phyloP scores from a whole-genome alignment of 2,797 vertebrate species.

The Todus mexicanus region DNA sequence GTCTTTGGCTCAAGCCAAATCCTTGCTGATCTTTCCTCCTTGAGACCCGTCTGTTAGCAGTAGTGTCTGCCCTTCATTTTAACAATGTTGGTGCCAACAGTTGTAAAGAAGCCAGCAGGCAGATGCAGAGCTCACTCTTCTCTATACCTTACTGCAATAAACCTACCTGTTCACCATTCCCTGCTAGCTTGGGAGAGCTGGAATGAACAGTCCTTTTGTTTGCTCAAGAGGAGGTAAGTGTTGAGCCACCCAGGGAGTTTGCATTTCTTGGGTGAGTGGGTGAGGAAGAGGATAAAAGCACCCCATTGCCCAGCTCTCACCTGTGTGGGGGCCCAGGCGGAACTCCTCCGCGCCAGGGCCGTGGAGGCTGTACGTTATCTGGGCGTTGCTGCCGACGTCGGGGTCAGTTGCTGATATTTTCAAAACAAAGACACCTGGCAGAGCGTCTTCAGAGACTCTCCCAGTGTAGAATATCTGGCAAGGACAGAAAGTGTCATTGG shows the following conservation, averaged over 20 bases:
- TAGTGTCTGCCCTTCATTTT: not conserved
- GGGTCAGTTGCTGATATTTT: conserved; percentile 88
- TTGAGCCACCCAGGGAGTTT: not conserved
- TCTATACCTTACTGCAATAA: not conserved
- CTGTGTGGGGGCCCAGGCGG: conserved; percentile 86
- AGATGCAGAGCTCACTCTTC: not conserved
- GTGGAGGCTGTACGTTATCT: conserved; percentile 89
- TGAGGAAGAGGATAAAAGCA: not conserved
- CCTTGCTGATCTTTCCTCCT: not conserved
- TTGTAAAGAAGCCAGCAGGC: not conserved
- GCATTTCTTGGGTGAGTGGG: not conserved
- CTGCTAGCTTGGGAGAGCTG: not conserved
- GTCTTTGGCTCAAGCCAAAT: not conserved
- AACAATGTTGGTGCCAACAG: not conserved
- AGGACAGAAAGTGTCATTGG: conserved; percentile 17
- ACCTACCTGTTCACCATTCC: not conserved
- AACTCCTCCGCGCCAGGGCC: conserved; percentile 89
- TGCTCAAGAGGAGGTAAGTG: not conserved
- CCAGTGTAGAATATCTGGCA: conserved; percentile 86
- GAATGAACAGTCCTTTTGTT: not conserved
- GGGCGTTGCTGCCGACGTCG: conserved; percentile 88
- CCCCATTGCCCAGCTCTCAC: conserved; percentile 64
- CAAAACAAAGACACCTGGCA: conserved; percentile 81
- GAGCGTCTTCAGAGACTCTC: conserved; percentile 87
- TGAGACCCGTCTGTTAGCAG: not conserved